These are phyloP conservation scores for Pristionchus exspectatus DNA, from an alignment of 2,888 invertebrate species.

Conservation along the genomic window DNA sequence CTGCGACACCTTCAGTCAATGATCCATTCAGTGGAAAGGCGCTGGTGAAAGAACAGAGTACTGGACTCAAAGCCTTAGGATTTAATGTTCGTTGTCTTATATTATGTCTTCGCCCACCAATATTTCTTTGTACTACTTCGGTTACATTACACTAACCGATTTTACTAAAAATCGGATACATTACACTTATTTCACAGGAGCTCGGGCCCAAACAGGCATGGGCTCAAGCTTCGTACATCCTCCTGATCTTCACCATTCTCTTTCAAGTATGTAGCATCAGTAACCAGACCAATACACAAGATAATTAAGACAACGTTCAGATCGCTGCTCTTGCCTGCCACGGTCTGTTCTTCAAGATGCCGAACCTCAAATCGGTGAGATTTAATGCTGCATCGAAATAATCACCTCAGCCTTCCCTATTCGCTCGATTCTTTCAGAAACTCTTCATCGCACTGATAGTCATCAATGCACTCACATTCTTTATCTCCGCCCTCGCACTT, in stretches of 20 bases:
- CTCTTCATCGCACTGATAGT: neutral
- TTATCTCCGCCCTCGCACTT: neutral
- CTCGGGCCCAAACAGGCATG: too few relatives aligned
- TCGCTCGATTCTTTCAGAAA: neutral
- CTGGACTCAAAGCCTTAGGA: neutral
- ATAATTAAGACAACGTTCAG: neutral
- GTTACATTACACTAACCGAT: too few relatives aligned
- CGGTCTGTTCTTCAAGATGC: slow-evolving; percentile 6
- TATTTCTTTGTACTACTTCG: too few relatives aligned
- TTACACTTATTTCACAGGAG: too few relatives aligned
- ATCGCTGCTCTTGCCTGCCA: neutral
- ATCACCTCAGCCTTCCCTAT: neutral
- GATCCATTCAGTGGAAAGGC: neutral
- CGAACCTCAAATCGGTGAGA: neutral
- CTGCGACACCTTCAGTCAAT: neutral
- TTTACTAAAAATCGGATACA: too few relatives aligned
- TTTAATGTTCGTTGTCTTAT: neutral
- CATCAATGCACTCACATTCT: neutral
- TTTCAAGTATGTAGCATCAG: too few relatives aligned
- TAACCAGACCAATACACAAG: too few relatives aligned
- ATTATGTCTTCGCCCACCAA: neutral
- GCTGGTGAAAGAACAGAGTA: too few relatives aligned
- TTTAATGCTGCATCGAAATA: neutral
- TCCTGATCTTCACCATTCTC: neutral
- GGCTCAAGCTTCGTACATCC: neutral